Evolutionary conservation across 2,888 invertebrate species (phyloP), one percentile per base, ranked within the genome.

Genomic region (Plebejus argus): DNA sequence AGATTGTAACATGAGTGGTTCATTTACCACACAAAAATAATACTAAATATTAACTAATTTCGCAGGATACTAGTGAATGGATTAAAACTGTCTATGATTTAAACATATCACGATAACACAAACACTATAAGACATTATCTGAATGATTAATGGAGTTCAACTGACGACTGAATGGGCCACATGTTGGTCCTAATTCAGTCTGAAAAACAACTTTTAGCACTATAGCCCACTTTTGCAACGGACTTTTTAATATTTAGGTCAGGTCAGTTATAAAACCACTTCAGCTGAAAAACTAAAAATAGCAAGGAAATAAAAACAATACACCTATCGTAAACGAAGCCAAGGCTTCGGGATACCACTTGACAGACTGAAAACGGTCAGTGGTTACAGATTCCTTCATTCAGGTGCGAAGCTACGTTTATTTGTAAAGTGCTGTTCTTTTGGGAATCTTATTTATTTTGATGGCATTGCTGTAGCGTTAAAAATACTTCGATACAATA

Each of bases 321-420:
- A 81, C 77, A 76, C 77, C 39, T 76, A 76, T 78, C 78, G 78
- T 53, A 77, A 82, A 80, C 78, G 78, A 72, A 80, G 81, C 79
- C 81, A 82, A 82, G 81, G 81, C 35, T 76, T 77, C 18, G 70
- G 76, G 70, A 71, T 76, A 58, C 70, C 71, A 71, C 77, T 77
- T 71, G 77, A 77, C 58, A 71, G 70, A 39, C 49, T 56, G 66
- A 76, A 28, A 28, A 76, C 70, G 8, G n/a, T 12, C 28, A 23
- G 39, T 45, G 45, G 49, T 45, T 71, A 71, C 71, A 20, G 20
- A 71, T 71, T 71, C 35, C 15, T 35, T 70, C 35, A 7, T 35
- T 70, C 70, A 70, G n/a, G 35, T 33, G 70, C 3, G n/a, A 18
- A 70, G 18, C 70, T 35, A 33, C 10, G 23, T 23, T 61, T 61